These are phyloP conservation scores for Drosophila diplacantha DNA, from an alignment of 2,888 invertebrate species.

Conservation along the genomic window DNA sequence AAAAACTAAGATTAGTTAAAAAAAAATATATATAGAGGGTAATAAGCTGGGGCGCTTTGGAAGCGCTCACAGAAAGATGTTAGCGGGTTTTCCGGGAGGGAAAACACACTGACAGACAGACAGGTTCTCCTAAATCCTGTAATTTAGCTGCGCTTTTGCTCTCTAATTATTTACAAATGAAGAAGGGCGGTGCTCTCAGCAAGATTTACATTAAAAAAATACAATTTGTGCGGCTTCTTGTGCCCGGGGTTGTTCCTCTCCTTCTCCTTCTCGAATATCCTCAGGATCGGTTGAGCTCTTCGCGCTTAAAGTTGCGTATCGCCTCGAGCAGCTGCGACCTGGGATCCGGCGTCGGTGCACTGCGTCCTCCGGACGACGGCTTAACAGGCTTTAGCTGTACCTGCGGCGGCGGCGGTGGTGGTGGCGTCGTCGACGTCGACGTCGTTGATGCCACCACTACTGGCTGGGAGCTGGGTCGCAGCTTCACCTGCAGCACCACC, in stretches of 20 bases:
- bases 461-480: slow-evolving; percentile 42
- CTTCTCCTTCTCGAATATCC: neutral
- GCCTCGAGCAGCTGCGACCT: slow-evolving; percentile 84
- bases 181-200: neutral
- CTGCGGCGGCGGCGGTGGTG: slow-evolving; percentile 43
- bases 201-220: slow-evolving; percentile 6
- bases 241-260: neutral
- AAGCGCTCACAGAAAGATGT: slow-evolving; percentile 2
- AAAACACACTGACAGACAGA: neutral
- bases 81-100: neutral
- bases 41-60: slow-evolving; percentile 9
- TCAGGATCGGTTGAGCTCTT: slow-evolving; percentile 71
- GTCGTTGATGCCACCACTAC: slow-evolving; percentile 4
- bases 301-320: slow-evolving; percentile 83
- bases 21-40: slow-evolving; percentile 44
- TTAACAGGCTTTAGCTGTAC: slow-evolving; percentile 67
- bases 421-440: slow-evolving; percentile 10
- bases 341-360: slow-evolving; percentile 78
- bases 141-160: slow-evolving; percentile 4
- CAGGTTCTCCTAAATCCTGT: slow-evolving; percentile 2
- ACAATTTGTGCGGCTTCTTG: slow-evolving; percentile 44
- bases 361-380: slow-evolving; percentile 33
- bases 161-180: slow-evolving; percentile 7
- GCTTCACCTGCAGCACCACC: slow-evolving; percentile 50
- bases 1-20: slow-evolving; percentile 52